phyloP scores from a whole-genome alignment of 1,140 invertebrate species.

The Magallana ariakensis region DNA sequence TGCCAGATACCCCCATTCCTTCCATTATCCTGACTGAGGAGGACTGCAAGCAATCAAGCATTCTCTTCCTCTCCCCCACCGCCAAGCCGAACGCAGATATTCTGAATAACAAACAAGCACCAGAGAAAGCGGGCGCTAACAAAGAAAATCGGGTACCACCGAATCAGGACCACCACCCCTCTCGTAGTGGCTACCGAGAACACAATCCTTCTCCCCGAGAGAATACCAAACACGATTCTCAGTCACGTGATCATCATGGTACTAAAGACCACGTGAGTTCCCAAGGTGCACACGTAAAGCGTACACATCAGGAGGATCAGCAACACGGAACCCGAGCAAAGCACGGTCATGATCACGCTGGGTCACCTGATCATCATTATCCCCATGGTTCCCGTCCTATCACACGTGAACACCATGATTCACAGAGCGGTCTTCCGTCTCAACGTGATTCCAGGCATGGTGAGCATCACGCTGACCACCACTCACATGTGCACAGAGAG shows the following conservation, averaged over 20 bases:
- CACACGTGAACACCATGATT: not conserved
- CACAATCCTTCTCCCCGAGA: not conserved
- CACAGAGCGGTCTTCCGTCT: not conserved
- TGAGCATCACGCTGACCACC: not conserved
- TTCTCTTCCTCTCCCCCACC: not conserved
- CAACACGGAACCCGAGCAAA: not conserved
- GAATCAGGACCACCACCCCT: not conserved
- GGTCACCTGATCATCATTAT: not conserved
- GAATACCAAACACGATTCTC: not conserved
- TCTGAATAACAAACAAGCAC: not conserved
- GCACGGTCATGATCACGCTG: not conserved
- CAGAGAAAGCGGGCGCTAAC: not conserved
- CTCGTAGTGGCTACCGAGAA: not conserved
- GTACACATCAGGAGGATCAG: not conserved
- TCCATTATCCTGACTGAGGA: not conserved
- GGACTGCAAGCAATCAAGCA: not conserved
- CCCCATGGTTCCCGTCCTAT: not conserved
- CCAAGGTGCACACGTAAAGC: not conserved
- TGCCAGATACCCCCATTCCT: not conserved
- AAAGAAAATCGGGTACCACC: not conserved
- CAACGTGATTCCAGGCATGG: not conserved
- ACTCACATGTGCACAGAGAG: not conserved
- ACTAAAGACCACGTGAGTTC: not conserved
- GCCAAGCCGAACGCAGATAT: not conserved
- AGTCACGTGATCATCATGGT: not conserved